phyloP scores from a whole-genome alignment of 2,888 invertebrate species.

The Lasioglossum pauxillum region DNA sequence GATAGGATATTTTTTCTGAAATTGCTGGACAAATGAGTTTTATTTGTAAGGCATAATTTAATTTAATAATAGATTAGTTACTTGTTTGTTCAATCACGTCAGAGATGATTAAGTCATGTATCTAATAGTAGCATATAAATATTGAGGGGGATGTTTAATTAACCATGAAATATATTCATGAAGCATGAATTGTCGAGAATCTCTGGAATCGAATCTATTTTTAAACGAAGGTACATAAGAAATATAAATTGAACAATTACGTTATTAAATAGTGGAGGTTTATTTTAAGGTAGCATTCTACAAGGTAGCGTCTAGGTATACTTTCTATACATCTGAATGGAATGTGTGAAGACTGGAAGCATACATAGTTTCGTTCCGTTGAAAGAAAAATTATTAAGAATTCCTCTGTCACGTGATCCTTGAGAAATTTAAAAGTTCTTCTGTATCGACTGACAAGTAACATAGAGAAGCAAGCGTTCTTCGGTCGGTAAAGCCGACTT shows the following conservation, averaged over 20 bases:
- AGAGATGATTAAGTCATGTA: neutral
- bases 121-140: neutral
- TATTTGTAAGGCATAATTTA: neutral
- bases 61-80: neutral
- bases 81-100: neutral
- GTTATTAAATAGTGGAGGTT: neutral
- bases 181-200: neutral
- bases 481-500: slow-evolving; percentile 69
- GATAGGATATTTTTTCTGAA: neutral
- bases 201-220: neutral
- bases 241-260: neutral
- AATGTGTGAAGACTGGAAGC: neutral
- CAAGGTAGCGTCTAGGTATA: neutral
- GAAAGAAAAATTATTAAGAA: slow-evolving; percentile 9
- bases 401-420: neutral
- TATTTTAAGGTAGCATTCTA: neutral
- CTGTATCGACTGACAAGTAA: slow-evolving; percentile 66
- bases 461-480: slow-evolving; percentile 27
- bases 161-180: neutral
- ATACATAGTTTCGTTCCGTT: slow-evolving; percentile 13
- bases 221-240: neutral
- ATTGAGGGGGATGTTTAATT: neutral
- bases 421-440: slow-evolving; percentile 51
- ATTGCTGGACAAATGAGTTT: neutral
- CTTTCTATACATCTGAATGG: neutral